Evolutionary conservation across 2,797 vertebrate species (phyloP), one percentile per base, ranked within the genome.

Genomic region (Bothrops alternatus): DNA sequence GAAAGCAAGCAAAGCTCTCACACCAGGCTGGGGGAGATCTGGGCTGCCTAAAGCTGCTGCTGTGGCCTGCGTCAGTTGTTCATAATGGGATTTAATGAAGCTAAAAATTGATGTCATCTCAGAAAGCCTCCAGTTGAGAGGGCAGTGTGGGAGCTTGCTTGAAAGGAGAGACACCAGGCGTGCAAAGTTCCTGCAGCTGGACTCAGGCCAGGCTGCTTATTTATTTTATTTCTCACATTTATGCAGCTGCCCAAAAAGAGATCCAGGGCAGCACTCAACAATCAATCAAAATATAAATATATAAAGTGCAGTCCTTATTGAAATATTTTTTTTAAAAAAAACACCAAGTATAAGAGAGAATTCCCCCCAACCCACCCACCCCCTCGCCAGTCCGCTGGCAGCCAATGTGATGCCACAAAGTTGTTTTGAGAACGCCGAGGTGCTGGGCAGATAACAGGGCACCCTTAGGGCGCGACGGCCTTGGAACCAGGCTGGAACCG

Each of bases 61-160:
- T 90, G 86, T 55, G 73, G 87, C 92, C 90, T 53, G 6, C 90
- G 93, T 92, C 90, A 58, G 53, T 53, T 50, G 91, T 87, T 93
- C 85, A 42, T 63, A 60, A 90, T 0, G 0, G 89, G 73, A 60
- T 94, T 92, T 94, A 95, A 94, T 86, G 94, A 96, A 90, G 94
- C 92, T 94, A 93, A 93, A 93, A 82, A 94, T 94, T 6, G 0
- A 1, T 69, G 92, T 32, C 94, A 91, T 91, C 90, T 57, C 94
- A 90, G 91, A 96, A 93, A 88, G 53, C 7, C 93, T 93, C 90
- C 91, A 42, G 89, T 93, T 92, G 53, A 92, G 90, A 91, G 8
- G 7, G 32, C 18, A 90, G 82, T 0, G 60, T 10, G 42, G 93
- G 93, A 86, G 86, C 87, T 91, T 95, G 87, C 26, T 12, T 90